Percentiles rank a stretch among this genome's conserved stretches.
phyloP scores from a whole-genome alignment of 64 coral and sea anemone species.

The Montipora capricornis region DNA sequence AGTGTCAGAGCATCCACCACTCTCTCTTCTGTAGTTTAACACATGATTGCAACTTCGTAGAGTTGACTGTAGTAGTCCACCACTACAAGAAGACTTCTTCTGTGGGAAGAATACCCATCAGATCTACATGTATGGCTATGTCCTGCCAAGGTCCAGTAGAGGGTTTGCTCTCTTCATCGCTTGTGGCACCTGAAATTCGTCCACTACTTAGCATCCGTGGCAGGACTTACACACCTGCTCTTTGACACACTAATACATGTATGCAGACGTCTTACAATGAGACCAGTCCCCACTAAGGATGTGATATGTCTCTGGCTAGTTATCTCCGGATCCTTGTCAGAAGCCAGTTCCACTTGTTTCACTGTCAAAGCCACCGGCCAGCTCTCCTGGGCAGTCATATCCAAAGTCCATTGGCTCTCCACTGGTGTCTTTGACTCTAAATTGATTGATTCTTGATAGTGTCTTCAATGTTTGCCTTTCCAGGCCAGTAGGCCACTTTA shows the following conservation, averaged over 20 bases:
- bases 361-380: neutral
- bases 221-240: neutral
- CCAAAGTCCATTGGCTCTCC: neutral
- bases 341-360: neutral
- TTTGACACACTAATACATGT: neutral
- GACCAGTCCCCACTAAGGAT: neutral
- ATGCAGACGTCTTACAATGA: neutral
- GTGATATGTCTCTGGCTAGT: neutral
- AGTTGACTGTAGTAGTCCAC: no score
- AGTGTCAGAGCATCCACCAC: no score
- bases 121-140: no score
- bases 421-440: neutral
- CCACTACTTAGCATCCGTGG: no score
- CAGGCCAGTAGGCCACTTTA: neutral
- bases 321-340: neutral
- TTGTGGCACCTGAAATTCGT: no score
- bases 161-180: no score
- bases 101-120: no score
- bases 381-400: neutral
- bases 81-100: no score
- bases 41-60: no score
- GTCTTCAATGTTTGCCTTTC: slow-evolving; percentile 48
- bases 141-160: no score
- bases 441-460: neutral
- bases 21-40: no score